Evolutionary conservation across 2,888 invertebrate species (phyloP).

Genomic region (Drosophila subsilvestris): DNA sequence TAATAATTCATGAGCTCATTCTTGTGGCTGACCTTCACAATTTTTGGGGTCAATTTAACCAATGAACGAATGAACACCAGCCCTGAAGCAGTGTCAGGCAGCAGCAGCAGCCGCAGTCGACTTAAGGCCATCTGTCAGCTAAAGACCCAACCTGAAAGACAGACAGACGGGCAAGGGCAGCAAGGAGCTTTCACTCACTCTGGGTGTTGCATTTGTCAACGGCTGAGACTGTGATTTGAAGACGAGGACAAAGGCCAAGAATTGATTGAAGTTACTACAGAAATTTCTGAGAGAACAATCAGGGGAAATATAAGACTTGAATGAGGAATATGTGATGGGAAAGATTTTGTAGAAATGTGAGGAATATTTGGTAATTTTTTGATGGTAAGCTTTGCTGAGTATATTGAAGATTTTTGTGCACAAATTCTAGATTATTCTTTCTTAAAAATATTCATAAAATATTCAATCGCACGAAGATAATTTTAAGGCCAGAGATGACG

Average conservation of each 20-base stretch:
- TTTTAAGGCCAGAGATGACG: too few species aligned
- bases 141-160: constrained; percentile 28
- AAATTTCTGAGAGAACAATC: not conserved
- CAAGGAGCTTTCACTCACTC: not conserved
- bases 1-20: constrained; percentile 73
- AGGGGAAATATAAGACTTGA: not conserved
- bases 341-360: not conserved
- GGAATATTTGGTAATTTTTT: not conserved
- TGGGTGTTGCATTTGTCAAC: constrained; percentile 39
- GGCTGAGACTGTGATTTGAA: constrained; percentile 48
- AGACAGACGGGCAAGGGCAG: constrained; percentile 16
- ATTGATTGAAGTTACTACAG: not conserved
- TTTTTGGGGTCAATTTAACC: constrained; percentile 60
- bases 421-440: too few species aligned
- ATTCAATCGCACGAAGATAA: too few species aligned
- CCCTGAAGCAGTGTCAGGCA: constrained; percentile 28
- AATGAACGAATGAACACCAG: not conserved
- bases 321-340: not conserved
- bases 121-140: constrained; percentile 35
- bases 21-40: constrained; percentile 71
- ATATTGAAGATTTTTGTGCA: not conserved
- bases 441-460: too few species aligned
- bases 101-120: constrained; percentile 3
- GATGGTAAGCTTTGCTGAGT: not conserved
- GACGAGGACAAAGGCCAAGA: constrained; percentile 19